Base-by-base conservation (phyloP, 2,113 vertebrate species). In the Mohoua ochrocephala region DNA sequence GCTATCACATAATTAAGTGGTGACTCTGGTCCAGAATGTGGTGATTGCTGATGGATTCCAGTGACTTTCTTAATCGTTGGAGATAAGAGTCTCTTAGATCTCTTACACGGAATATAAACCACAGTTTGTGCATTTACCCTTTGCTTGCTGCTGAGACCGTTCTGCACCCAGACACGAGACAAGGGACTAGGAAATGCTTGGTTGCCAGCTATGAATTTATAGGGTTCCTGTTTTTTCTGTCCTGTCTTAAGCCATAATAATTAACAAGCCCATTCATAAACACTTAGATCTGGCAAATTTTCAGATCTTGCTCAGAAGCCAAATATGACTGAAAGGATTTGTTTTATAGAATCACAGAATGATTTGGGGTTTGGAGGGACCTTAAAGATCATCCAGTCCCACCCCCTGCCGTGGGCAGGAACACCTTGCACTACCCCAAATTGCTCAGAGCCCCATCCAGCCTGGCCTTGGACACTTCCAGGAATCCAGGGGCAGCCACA, bases 391-490 rank as follows among this genome's bases (percentile, higher is more conserved):
- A 69, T n/a, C 17, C 31, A 41, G 21, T 69, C 1, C n/a, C 45
- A 75, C 15, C 37, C 44, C 8, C 33, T 39, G 20, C 60, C 53
- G 7, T 26, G 20, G 15, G 5, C 16, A 53, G 53, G 39, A 16
- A 26, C 61, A 60, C n/a, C 21, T 54, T 1, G 24, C 54, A 15
- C 14, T 12, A 0, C 6, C 54, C 47, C 54, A 76, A 24, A 2
- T 0, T 47, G 16, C 30, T 69, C 54, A 16, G 4, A 45, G 28
- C 23, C 44, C 33, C 0, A 0, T 68, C n/a, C 63, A 61, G 0
- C 30, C 87, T 47, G 54, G 9, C 41, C 47, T 68, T 53, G 41
- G 30, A 0, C 39, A 31, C 6, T 31, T 1, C 20, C 61, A 78
- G 54, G 73, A 23, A 69, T 61, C 49, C 33, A 64, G 61, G 45